Percentiles rank a stretch among this genome's conserved stretches.
Evolutionary conservation across 2,888 invertebrate genomes (phyloP).

Genomic region (Clusia tigrina): DNA sequence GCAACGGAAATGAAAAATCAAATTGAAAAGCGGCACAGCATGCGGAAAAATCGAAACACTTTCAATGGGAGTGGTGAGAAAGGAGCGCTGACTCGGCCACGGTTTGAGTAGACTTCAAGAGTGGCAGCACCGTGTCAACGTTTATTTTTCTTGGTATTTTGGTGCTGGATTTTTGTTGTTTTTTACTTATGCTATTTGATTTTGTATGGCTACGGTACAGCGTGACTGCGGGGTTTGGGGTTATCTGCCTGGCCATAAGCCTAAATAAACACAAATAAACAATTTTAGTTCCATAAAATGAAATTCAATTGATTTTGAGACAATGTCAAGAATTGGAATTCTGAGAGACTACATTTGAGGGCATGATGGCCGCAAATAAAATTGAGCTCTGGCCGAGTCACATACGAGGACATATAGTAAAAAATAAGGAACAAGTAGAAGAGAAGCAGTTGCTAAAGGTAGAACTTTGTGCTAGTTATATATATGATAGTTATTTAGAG

Average conservation of each 20-base stretch:
- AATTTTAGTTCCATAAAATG: conserved; percentile 39
- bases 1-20: conserved; percentile 62
- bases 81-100: background rate
- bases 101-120: no score
- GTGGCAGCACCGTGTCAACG: no score
- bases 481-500: no score
- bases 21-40: conserved; percentile 58
- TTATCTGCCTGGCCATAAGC: conserved; percentile 48
- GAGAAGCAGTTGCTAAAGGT: no score
- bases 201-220: background rate
- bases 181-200: background rate
- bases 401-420: no score
- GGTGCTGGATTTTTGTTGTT: conserved; percentile 7
- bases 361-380: no score
- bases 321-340: no score
- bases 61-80: conserved; percentile 16
- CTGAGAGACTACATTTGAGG: no score
- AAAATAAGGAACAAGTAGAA: no score
- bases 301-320: conserved; percentile 45
- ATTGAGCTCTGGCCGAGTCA: no score
- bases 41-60: conserved; percentile 11
- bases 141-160: no score
- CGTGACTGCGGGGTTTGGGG: conserved; percentile 4
- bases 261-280: conserved; percentile 49
- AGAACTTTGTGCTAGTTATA: no score